Evolutionary conservation across 2,888 invertebrate genomes (phyloP), one percentile per base, ranked within the genome.

Genomic region (Melipona beecheii): DNA sequence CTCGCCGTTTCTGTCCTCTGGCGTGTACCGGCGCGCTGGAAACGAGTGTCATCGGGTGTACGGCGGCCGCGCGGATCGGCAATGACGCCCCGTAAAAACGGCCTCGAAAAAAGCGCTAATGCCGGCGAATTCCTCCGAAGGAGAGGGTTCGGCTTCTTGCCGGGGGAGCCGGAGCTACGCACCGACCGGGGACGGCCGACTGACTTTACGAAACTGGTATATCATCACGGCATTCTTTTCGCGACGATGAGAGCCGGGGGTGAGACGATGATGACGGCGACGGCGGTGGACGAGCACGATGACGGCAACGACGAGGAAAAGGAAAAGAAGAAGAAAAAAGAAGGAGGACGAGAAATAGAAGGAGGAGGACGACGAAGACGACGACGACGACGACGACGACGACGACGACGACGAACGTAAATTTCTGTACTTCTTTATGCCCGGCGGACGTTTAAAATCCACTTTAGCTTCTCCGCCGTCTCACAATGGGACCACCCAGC

Each of bases 401-500:
- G 17, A 62, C 66, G 52, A 27, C 69, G 74, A 83, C 56, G 81
- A 81, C 72, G 64, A 84, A 88, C 81, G 86, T 88, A 84, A 88
- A 87, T 88, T 89, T 89, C 83, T 86, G 81, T 75, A 69, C 80
- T 86, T 87, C 82, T 89, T 89, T 86, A 87, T 84, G 82, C 83
- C 75, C 78, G 66, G 56, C 58, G 79, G 81, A 88, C 88, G 86
- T 89, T 89, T 89, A 88, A 89, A 90, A 85, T 84, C 88, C 88
- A 88, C 87, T 88, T 90, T 89, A 81, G 86, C 73, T 74, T 75
- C 78, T 31, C 56, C 75, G 68, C 31, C 75, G 64, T 83, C 79
- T 68, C 73, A 87, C 87, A 89, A 84, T 87, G 83, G 82, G 88
- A 87, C 88, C 89, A 88, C 88, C 88, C 89, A 89, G 75, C 73